Evolutionary conservation across 2,113 vertebrate species (phyloP).

Genomic region (Cnemophilus loriae): DNA sequence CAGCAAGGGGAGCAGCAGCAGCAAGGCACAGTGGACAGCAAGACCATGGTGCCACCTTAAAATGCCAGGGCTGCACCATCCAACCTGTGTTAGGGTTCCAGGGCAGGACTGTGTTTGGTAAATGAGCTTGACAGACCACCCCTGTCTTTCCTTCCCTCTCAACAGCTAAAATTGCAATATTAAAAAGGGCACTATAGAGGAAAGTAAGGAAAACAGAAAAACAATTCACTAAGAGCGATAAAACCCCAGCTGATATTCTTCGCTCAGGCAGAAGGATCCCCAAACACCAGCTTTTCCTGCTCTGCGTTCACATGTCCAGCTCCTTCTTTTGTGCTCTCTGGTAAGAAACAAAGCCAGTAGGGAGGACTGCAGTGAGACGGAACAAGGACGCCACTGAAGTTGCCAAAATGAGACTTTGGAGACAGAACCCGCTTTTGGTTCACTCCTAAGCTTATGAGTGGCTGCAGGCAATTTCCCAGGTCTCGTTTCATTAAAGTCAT

Average conservation of each 20-base stretch:
- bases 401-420: background rate
- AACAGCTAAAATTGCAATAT: background rate
- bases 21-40: accelerated
- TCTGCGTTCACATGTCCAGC: background rate
- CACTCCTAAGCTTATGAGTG: background rate
- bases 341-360: background rate
- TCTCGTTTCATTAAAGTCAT: conserved; percentile 34
- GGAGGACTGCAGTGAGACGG: background rate
- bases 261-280: background rate
- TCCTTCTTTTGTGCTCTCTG: background rate
- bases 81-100: background rate
- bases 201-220: background rate
- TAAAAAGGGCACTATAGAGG: background rate
- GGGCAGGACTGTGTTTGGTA: background rate
- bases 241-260: background rate
- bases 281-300: accelerated
- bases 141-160: background rate
- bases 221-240: background rate
- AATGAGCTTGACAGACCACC: background rate
- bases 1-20: accelerated
- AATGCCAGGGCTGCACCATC: background rate
- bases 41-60: accelerated
- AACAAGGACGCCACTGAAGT: background rate
- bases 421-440: background rate
- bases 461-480: conserved; percentile 1